phyloP scores from a whole-genome alignment of 2,113 vertebrate genomes.

The Leiothrix lutea region DNA sequence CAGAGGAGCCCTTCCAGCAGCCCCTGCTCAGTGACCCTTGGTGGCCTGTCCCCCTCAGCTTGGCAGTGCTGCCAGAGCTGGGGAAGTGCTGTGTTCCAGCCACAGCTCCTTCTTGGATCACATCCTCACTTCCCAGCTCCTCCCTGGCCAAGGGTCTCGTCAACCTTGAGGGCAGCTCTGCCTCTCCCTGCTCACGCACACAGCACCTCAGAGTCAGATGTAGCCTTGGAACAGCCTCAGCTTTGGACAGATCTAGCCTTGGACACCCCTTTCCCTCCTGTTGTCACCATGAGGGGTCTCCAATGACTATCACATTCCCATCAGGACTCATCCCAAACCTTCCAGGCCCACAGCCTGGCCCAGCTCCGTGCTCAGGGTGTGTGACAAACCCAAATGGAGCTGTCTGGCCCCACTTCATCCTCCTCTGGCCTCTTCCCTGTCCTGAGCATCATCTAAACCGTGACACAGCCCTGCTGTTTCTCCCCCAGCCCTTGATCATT shows the following conservation, averaged over 20 bases:
- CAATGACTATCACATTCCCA: not conserved
- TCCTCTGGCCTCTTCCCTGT: not conserved
- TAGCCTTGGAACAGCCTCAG: not conserved
- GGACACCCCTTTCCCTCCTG: not conserved
- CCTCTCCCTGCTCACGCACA: not conserved
- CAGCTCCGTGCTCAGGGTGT: not conserved
- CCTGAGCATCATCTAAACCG: not conserved
- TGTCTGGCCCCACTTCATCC: not conserved
- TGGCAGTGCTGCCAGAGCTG: not conserved
- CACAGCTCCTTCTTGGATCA: not conserved
- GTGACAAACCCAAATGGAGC: not conserved
- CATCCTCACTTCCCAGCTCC: not conserved
- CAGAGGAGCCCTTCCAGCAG: not conserved
- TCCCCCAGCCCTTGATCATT: not conserved
- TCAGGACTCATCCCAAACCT: not conserved
- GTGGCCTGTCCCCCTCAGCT: too few species aligned
- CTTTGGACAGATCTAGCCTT: not conserved
- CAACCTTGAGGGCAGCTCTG: not conserved
- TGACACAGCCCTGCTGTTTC: not conserved
- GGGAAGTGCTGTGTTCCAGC: not conserved
- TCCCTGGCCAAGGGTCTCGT: not conserved
- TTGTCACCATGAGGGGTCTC: not conserved
- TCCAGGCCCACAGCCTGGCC: not conserved
- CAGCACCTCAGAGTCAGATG: not conserved
- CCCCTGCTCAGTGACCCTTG: not conserved